Conservation (phyloP, 37 sponge, comb jelly and placozoan species). For the Aplysina aerophoba region DNA sequence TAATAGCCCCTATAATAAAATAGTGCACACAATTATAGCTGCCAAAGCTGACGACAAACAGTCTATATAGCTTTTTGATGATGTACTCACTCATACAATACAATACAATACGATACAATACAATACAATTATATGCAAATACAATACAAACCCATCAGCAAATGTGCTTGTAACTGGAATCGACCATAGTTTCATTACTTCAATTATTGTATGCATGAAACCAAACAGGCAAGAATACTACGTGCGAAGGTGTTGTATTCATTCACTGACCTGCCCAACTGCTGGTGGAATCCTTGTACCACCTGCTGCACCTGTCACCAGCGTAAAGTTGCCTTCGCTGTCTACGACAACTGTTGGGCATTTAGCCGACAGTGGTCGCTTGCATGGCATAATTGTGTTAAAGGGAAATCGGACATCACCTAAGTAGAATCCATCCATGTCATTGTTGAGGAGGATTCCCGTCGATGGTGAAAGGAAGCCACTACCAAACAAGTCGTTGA, state of each 20-base stretch:
- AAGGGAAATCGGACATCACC: not conserved
- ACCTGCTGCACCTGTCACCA: constrained; percentile 10
- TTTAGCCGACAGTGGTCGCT: not conserved
- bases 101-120: not conserved
- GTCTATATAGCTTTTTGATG: too few relatives aligned
- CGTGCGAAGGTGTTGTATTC: not conserved
- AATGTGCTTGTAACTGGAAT: too few relatives aligned
- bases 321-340: not conserved
- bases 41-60: too few relatives aligned
- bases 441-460: not conserved
- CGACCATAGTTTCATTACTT: too few relatives aligned
- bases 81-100: too few relatives aligned
- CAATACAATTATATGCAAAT: not conserved
- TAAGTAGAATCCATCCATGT: constrained; percentile 1
- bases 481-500: constrained; percentile 19
- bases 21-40: too few relatives aligned
- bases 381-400: not conserved
- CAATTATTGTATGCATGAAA: too few relatives aligned
- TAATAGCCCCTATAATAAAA: too few relatives aligned
- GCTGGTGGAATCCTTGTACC: constrained; percentile 27
- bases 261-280: not conserved
- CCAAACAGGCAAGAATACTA: too few relatives aligned
- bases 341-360: not conserved
- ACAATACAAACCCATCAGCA: not conserved
- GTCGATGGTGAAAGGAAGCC: not conserved